Evolutionary conservation across 2,113 vertebrate genomes (phyloP), one percentile per base, ranked within the genome.

Genomic region (Pionites leucogaster): DNA sequence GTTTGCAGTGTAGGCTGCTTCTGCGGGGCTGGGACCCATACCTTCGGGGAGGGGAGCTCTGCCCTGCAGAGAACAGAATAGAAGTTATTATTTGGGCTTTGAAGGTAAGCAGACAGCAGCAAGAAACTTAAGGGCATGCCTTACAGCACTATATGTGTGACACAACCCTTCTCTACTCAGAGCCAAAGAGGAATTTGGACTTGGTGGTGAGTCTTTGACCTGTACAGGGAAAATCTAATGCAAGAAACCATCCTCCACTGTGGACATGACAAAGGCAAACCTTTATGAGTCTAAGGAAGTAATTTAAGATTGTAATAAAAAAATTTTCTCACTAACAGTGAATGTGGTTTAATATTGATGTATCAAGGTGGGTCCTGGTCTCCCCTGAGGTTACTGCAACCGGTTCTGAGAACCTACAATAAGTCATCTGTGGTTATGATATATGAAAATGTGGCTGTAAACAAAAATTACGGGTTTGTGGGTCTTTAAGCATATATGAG

Each of bases 11-110:
- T 57, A 88, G 47, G 63, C 72, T 37, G 76, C 49, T 29, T 81
- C 85, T 1, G 9, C 83, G 46, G 77, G 47, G 76, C 91, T 96
- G 50, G 90, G 71, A 15, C 80, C 60, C 4, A 8, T 12, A 17
- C 95, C 92, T 70, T 97, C 93, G 2, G 93, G 88, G 27, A 86
- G 37, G 9, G 92, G 49, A 76, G 81, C 91, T 28, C 72, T 78
- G 16, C 87, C 86, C 71, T 96, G 92, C 29, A 79, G 65, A 62
- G 39, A 93, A 93, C 24, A 82, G 22, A 91, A 11, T 47, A 14
- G 13, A 6, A 2, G 22, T 74, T 96, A 49, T 96, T 31, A 35
- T 90, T 82, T 49, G 42, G 33, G 9, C 2, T 0, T 6, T 41
- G 68, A 80, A 59, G 35, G 29, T 79, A 79, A 71, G 72, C 55